A percentile compares a stretch with the other conserved stretches of the same genome.
Evolutionary conservation across 2,113 vertebrate genomes (phyloP).

Genomic region (Campylomormyrus numenius): DNA sequence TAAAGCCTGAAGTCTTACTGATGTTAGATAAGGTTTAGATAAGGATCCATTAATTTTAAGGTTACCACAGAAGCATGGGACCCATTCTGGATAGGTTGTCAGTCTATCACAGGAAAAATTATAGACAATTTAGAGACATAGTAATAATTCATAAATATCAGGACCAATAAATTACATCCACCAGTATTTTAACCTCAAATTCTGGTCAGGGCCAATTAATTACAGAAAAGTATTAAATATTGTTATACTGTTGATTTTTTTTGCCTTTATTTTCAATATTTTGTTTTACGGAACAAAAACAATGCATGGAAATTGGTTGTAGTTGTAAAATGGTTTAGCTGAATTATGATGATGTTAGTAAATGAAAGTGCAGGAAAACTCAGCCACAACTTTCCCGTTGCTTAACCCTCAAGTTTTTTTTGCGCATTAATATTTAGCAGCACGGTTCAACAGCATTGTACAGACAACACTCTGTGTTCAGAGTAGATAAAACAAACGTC

Average conservation of each 20-base stretch:
- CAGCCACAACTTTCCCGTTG: background rate
- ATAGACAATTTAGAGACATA: slow-evolving; percentile 24
- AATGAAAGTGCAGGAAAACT: background rate
- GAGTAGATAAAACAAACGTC: slow-evolving; percentile 48
- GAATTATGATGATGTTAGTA: background rate
- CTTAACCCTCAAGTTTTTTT: background rate
- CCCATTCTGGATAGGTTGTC: background rate
- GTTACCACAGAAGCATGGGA: background rate
- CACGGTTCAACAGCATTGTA: slow-evolving; percentile 36
- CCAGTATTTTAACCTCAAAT: background rate
- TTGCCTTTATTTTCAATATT: background rate
- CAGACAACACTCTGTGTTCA: slow-evolving; percentile 49
- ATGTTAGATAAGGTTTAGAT: too few relatives aligned
- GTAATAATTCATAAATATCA: background rate
- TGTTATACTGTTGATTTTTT: background rate
- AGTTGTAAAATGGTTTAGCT: background rate
- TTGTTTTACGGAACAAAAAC: background rate
- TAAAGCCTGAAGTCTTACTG: too few relatives aligned
- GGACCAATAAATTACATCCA: background rate
- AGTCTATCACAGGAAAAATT: background rate
- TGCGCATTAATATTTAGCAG: slow-evolving; percentile 41
- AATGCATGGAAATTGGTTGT: background rate
- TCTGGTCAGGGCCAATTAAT: background rate
- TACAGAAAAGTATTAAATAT: background rate
- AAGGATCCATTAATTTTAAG: background rate